Percentiles rank a stretch among this genome's conserved stretches.
Conservation (phyloP, 2,797 vertebrate species). For the Arrhamphus sclerolepis region DNA sequence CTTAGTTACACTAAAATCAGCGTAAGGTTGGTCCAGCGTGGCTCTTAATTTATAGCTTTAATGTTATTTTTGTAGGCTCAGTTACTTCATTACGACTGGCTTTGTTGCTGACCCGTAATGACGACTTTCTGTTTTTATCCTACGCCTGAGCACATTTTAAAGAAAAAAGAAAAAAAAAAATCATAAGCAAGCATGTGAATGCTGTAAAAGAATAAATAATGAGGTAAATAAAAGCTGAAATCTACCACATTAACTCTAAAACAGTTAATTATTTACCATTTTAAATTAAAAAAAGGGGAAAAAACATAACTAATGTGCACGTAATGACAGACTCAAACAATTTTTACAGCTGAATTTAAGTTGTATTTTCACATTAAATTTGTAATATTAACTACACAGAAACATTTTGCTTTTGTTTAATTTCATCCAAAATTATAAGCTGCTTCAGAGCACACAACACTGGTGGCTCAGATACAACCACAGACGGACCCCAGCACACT, state of each 20-base stretch:
- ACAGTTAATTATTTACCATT: background rate
- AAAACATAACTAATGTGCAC: no score
- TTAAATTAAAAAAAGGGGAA: no score
- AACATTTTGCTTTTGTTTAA: background rate
- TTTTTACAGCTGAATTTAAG: no score
- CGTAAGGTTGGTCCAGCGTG: background rate
- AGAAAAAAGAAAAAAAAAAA: no score
- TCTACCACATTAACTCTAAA: background rate
- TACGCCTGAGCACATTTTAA: no score
- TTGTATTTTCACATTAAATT: background rate
- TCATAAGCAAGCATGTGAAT: no score
- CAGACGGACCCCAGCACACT: background rate
- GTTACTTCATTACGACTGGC: background rate
- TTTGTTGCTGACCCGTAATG: background rate
- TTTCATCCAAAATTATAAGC: background rate
- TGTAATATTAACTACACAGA: background rate
- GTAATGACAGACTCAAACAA: background rate
- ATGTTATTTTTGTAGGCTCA: background rate
- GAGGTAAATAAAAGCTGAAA: background rate
- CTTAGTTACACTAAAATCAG: background rate
- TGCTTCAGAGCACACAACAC: slow-evolving; percentile 1
- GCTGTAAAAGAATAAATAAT: background rate
- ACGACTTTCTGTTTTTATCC: no score
- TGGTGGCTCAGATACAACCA: background rate
- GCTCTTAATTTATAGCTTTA: background rate